Base-by-base conservation (phyloP, 1,140 invertebrate species). In the Lethrus apterus region DNA sequence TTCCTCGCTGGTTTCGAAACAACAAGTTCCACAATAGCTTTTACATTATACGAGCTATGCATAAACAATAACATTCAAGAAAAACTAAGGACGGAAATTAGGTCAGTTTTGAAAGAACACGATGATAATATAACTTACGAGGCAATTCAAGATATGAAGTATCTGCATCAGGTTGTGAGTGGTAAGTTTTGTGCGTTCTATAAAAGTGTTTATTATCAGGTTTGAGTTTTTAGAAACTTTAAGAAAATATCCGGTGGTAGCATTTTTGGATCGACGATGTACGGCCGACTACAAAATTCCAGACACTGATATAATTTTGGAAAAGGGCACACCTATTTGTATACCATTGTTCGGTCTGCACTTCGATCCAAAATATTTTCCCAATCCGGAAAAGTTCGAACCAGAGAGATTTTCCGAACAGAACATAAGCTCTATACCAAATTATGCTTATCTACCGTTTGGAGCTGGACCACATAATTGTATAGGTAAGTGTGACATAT, bases 1-100 rank as follows among this genome's bases (percentile, higher is more conserved):
- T 75, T 60, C 53, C 35, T 73, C 0, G 76, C 76, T 34, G 72
- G 72, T 3, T 72, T 68, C 48, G 71, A 73, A 47, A 72, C 70
- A 0, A 67, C 64, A 4, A 65, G 66, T 0, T 63, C 62, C 4
- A 65, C 66, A 1, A 63, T 70, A 11, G 59, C 64, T 8, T 71
- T 67, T 51, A 57, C 67, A 0, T 44, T 74, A 2, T 76, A 75
- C 51, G 59, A 71, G 44, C 38, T 76, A 2, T 66, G 70, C 0
- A 33, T 56, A 15, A 59, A 75, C 59, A 59, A 60, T 1, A 58
- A 69, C 4, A 55, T 72, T 2, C 73, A 77, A 49, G 23, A 56
- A 0, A 70, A 68, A 41, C 43, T 68, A 13, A 55, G 72, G 9
- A 24, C 59, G 5, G 70, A 76, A 57, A 54, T 81, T 3, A 50